Evolutionary conservation across 2,797 vertebrate species (phyloP).

Genomic region (Apogon hyalosoma): DNA sequence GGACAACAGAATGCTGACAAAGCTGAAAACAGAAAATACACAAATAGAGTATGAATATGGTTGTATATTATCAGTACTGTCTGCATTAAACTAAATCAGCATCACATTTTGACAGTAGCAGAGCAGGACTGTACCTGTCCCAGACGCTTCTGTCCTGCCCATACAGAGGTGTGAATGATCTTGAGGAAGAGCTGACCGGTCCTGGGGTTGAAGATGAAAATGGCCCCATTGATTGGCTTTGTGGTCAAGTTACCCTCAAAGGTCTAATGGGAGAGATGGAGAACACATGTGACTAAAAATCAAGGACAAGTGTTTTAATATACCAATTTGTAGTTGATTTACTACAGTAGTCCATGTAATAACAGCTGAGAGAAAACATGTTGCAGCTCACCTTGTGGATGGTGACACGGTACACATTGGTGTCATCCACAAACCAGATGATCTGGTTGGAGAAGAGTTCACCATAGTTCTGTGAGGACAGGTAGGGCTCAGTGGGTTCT

Average conservation of each 20-base stretch:
- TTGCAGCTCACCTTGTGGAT: constrained; percentile 93
- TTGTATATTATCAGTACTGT: neutral
- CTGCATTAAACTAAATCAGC: neutral
- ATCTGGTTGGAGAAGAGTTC: constrained; percentile 99
- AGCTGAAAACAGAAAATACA: neutral
- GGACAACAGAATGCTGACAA: neutral
- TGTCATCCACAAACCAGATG: constrained; percentile 99
- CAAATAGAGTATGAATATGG: neutral
- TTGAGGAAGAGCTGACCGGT: constrained; percentile 99
- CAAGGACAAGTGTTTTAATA: neutral
- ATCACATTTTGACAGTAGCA: neutral
- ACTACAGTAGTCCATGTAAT: neutral
- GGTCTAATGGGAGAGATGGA: constrained; percentile 82
- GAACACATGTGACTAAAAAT: constrained; percentile 4
- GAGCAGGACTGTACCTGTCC: constrained; percentile 87
- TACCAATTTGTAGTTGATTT: neutral
- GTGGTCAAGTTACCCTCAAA: constrained; percentile 99
- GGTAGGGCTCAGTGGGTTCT: constrained; percentile 97
- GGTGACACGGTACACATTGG: constrained; percentile 98
- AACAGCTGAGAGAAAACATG: neutral
- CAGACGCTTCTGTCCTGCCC: constrained; percentile 98
- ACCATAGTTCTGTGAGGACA: constrained; percentile 99
- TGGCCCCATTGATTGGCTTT: constrained; percentile 98
- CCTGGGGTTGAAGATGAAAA: constrained; percentile 99
- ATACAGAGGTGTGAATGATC: constrained; percentile 99